These are phyloP conservation scores for Steinernema carpocapsae DNA, from an alignment of 2,888 invertebrate genomes.

Conservation along the genomic window DNA sequence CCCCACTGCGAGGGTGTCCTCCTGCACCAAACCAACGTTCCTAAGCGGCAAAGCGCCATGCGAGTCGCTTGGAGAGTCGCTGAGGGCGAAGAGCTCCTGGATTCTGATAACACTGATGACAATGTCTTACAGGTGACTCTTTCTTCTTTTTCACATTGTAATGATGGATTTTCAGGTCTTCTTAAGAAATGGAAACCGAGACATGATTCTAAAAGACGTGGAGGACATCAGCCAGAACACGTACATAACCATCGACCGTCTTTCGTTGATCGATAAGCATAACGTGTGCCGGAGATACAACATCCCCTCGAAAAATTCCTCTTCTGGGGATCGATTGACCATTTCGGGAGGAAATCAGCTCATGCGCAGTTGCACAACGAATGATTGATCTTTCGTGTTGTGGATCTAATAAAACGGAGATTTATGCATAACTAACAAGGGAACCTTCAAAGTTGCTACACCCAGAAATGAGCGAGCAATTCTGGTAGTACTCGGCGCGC, in stretches of 20 bases:
- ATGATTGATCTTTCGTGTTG: too few species aligned
- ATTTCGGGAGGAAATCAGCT: slow-evolving; percentile 52
- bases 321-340: slow-evolving; percentile 44
- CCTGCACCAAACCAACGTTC: slow-evolving; percentile 57
- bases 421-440: too few species aligned
- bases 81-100: slow-evolving; percentile 61
- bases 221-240: slow-evolving; percentile 51
- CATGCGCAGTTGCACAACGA: slow-evolving; percentile 59
- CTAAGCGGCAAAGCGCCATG: slow-evolving; percentile 48
- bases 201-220: slow-evolving; percentile 48
- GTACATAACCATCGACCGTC: slow-evolving; percentile 60
- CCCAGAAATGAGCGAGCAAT: too few species aligned
- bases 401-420: too few species aligned
- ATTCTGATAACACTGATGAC: slow-evolving; percentile 60
- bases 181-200: slow-evolving; percentile 49
- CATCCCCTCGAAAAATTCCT: neutral
- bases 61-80: slow-evolving; percentile 60
- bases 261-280: slow-evolving; percentile 51
- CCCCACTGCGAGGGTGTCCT: slow-evolving; percentile 62
- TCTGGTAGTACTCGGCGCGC: too few species aligned
- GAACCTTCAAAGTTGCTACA: too few species aligned
- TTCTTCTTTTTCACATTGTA: neutral
- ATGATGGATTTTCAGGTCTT: slow-evolving; percentile 49
- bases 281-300: slow-evolving; percentile 45
- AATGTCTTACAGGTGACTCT: slow-evolving; percentile 57